Percentiles rank a stretch among this genome's conserved stretches.
phyloP scores from a whole-genome alignment of 2,113 vertebrate genomes.

The Typhlomys cinereus region DNA sequence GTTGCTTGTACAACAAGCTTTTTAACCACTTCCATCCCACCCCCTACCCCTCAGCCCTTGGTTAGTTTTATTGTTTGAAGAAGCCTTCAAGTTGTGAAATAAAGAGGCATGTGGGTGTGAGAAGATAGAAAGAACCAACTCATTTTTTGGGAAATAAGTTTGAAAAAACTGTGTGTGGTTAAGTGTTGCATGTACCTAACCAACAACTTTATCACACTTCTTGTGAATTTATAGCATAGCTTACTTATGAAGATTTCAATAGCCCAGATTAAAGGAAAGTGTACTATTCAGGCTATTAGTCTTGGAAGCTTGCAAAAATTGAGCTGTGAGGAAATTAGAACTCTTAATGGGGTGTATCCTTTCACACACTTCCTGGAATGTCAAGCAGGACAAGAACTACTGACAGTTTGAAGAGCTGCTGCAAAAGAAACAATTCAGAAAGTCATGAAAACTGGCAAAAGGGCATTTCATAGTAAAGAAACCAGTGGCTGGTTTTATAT shows the following conservation, averaged over 20 bases:
- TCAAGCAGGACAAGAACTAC: too few relatives aligned
- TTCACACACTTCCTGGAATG: background rate
- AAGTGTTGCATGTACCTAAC: background rate
- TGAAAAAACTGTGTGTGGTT: background rate
- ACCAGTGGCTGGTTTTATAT: too few relatives aligned
- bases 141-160: background rate
- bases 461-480: background rate
- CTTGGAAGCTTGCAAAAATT: background rate
- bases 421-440: background rate
- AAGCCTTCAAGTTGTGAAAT: background rate
- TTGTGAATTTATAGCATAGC: background rate
- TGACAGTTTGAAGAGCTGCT: background rate
- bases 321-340: background rate
- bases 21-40: too few relatives aligned
- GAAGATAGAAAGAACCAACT: background rate
- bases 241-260: background rate
- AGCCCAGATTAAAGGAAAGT: background rate
- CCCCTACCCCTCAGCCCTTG: too few relatives aligned
- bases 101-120: background rate
- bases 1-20: too few relatives aligned
- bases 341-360: accelerated
- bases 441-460: background rate
- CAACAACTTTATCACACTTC: too few relatives aligned
- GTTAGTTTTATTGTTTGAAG: background rate
- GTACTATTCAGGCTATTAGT: background rate